phyloP scores from a whole-genome alignment of 2,113 vertebrate species.

The Malurus melanocephalus region DNA sequence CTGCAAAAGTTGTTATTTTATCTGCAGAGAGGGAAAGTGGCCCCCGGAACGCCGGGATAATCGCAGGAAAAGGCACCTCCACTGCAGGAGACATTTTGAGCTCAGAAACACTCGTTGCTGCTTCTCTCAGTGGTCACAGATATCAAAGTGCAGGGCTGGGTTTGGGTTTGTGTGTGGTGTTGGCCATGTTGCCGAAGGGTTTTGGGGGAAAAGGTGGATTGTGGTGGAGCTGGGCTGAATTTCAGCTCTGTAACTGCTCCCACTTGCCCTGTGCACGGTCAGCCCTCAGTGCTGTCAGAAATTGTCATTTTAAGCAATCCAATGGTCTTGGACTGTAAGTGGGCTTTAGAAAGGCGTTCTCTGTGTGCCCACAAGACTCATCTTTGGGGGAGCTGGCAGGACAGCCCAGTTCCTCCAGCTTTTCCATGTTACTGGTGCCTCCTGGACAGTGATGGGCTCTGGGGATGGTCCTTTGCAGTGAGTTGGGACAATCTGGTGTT shows the following conservation, averaged over 20 bases:
- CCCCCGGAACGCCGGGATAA: background rate
- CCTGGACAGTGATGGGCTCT: background rate
- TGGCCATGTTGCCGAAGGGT: rapidly evolving
- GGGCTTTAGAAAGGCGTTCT: background rate
- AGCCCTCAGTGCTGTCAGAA: background rate
- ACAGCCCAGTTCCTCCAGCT: background rate
- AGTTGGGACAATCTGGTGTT: background rate
- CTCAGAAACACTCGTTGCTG: rapidly evolving
- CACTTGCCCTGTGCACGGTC: rapidly evolving
- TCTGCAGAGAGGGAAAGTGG: background rate
- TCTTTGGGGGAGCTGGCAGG: background rate
- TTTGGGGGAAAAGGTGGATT: rapidly evolving
- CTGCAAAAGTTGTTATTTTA: slow-evolving; percentile 43
- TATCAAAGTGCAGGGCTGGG: background rate
- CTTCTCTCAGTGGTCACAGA: background rate
- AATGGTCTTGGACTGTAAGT: background rate
- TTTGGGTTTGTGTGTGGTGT: background rate
- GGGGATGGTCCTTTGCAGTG: rapidly evolving
- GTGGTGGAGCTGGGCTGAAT: background rate
- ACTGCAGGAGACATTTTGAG: background rate
- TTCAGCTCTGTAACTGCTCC: background rate
- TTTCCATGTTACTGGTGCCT: rapidly evolving
- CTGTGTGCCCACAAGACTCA: background rate
- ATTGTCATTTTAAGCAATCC: background rate
- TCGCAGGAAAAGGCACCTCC: background rate